Evolutionary conservation across 2,113 vertebrate species (phyloP), one percentile per base, ranked within the genome.

Genomic region (Limnothrissa miodon): DNA sequence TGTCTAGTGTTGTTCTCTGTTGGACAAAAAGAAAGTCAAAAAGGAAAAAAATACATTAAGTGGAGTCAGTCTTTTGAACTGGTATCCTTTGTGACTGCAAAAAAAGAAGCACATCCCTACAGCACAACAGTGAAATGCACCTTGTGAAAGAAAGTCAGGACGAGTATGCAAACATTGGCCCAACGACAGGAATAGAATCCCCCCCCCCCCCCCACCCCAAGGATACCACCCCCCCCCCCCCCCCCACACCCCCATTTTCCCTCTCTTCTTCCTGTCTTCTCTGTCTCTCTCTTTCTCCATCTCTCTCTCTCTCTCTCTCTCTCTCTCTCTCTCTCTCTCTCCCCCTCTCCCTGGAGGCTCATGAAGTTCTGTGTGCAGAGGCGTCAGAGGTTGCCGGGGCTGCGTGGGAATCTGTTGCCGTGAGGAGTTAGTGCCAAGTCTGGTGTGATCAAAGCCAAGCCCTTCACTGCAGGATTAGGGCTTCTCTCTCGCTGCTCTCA

Each of bases 61-160:
- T 84, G 78, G 84, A 83, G 81, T 86, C 86, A 81, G 78, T 81
- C 89, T 87, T 92, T 86, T 90, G 83, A 89, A 92, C 87, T 81
- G 78, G 87, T 89, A 80, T 83, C 39, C 85, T 92, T 89, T 91
- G 46, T 90, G 82, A 85, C 53, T 81, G 90, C 86, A 86, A 84
- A 83, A 89, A 84, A 39, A 85, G 79, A 88, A 95, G 91, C 92
- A 91, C 91, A 91, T 88, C 84, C 78, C 80, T 87, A 81, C 36
- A 70, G 87, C 86, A 86, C 84, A 87, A 82, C 86, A 78, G 85
- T 81, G 81, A 89, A 91, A 90, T 88, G 85, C 89, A 89, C 84
- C 85, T 84, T 90, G 89, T 90, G 86, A 92, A 89, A 89, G 86
- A 85, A 15, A 36, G 81, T 62, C 48, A 48, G 45, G 53, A 51